These are phyloP conservation scores for Seira sanloemensis DNA, from an alignment of 2,888 invertebrate species.

Conservation along the genomic window DNA sequence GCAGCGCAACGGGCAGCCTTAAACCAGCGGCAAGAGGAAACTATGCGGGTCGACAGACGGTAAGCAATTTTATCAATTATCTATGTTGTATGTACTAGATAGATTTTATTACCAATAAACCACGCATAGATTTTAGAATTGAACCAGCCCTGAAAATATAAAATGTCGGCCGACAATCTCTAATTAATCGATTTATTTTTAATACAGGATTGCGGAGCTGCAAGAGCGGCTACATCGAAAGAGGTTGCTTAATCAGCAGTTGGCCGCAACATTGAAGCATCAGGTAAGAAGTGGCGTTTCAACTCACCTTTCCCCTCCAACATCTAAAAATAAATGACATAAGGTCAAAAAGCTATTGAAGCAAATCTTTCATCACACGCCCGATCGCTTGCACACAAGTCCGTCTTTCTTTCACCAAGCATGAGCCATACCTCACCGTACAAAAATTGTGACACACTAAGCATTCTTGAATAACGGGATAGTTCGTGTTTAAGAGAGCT, in stretches of 20 bases:
- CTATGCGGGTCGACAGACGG: conserved; percentile 92
- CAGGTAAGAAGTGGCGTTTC: conserved; percentile 69
- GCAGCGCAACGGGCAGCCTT: conserved; percentile 92
- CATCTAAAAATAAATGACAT: neutral
- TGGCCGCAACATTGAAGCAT: conserved; percentile 76
- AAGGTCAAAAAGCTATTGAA: too few relatives aligned
- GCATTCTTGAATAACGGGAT: conserved; percentile 40
- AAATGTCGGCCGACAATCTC: too few relatives aligned
- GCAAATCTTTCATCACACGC: too few relatives aligned
- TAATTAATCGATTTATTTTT: too few relatives aligned
- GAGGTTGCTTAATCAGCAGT: conserved; percentile 87
- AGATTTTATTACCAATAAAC: too few relatives aligned
- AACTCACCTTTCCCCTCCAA: neutral
- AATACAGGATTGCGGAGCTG: conserved; percentile 90
- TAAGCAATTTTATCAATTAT: too few relatives aligned
- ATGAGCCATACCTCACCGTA: neutral
- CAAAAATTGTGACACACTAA: neutral
- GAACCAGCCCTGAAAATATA: too few relatives aligned
- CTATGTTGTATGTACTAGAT: too few relatives aligned
- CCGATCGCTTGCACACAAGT: too few relatives aligned
- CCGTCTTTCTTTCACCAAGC: too few relatives aligned
- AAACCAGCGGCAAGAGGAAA: conserved; percentile 92
- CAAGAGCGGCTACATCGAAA: conserved; percentile 94
- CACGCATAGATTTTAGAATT: too few relatives aligned
- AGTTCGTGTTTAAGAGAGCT: conserved; percentile 39